Percentiles rank a stretch among this genome's conserved stretches.
Conservation (phyloP, 2,113 vertebrate species). For the Pelvicachromis taeniatus region DNA sequence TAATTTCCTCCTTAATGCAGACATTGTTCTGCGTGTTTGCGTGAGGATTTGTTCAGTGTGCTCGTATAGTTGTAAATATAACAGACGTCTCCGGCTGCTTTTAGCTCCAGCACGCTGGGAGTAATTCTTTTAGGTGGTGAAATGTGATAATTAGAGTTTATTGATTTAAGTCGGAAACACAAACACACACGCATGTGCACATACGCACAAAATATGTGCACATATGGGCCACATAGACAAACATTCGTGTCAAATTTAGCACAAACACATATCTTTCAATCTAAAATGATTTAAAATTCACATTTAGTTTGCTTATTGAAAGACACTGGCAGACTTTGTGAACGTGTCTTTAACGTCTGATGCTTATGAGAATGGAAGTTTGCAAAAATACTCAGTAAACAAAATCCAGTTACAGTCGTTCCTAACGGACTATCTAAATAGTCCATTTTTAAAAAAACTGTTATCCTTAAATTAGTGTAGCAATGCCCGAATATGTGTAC, state of each 20-base stretch:
- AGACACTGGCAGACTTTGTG: neutral
- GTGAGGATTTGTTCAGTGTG: neutral
- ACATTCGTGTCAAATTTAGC: neutral
- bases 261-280: neutral
- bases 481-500: neutral
- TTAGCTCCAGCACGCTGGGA: neutral
- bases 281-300: neutral
- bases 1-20: neutral
- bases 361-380: neutral
- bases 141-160: neutral
- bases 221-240: neutral
- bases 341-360: neutral
- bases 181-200: neutral
- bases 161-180: neutral
- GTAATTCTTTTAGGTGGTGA: constrained; percentile 5
- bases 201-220: neutral
- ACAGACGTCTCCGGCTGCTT: neutral
- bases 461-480: neutral
- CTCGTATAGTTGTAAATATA: neutral
- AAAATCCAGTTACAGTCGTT: neutral
- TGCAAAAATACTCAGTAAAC: neutral
- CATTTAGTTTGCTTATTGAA: neutral
- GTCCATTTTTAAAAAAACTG: neutral
- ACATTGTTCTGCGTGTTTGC: neutral
- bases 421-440: fast-evolving